These are phyloP conservation scores for Drosophila burlai DNA, from an alignment of 1,140 invertebrate species.

Conservation along the genomic window DNA sequence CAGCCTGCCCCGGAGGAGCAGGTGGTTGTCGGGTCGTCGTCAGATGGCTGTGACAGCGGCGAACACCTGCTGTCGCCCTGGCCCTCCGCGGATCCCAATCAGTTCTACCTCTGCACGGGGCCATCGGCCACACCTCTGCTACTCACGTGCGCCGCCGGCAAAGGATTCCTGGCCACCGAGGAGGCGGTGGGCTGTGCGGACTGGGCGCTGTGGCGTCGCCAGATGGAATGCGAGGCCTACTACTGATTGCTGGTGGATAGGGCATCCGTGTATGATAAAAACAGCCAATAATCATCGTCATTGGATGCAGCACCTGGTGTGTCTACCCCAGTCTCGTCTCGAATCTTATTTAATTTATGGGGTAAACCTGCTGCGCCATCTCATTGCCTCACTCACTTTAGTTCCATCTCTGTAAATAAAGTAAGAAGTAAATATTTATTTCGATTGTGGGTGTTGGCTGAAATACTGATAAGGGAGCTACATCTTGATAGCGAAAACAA, in stretches of 20 bases:
- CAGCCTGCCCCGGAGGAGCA: constrained; percentile 27
- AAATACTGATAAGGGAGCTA: constrained; percentile 3
- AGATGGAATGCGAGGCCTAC: constrained; percentile 70
- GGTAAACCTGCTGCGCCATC: constrained; percentile 18
- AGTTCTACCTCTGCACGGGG: constrained; percentile 74
- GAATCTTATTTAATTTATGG: constrained; percentile 42
- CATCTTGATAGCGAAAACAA: constrained; percentile 11
- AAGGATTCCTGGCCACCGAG: constrained; percentile 65
- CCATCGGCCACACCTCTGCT: constrained; percentile 54
- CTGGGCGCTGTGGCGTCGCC: constrained; percentile 69
- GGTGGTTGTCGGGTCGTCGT: constrained; percentile 15
- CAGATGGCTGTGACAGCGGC: constrained; percentile 45
- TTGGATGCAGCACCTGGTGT: constrained; percentile 1
- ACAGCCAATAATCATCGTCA: constrained; percentile 32
- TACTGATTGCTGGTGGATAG: constrained; percentile 49
- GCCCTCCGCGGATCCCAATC: constrained; percentile 66
- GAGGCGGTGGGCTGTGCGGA: constrained; percentile 72
- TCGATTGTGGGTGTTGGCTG: background rate
- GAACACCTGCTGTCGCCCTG: constrained; percentile 56
- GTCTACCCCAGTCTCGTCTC: constrained; percentile 16
- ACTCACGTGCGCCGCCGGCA: constrained; percentile 61
- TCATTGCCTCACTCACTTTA: constrained; percentile 17
- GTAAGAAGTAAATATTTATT: constrained; percentile 27
- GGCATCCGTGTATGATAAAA: constrained; percentile 11
- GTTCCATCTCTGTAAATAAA: constrained; percentile 39